Conservation (phyloP, 2,797 vertebrate species). For the Sphenopsis melanotis region DNA sequence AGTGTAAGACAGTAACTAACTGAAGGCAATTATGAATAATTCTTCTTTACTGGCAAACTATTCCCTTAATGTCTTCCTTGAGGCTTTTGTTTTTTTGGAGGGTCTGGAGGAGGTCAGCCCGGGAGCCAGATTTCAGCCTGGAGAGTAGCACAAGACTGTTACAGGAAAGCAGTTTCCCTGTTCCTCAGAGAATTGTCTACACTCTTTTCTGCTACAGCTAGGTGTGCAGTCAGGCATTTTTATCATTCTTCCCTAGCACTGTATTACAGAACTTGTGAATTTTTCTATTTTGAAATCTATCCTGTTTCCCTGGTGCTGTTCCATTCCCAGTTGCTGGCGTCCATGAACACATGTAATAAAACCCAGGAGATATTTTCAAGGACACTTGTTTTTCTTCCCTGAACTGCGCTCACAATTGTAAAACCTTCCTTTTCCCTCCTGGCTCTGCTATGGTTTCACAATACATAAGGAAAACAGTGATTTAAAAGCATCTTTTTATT, state of each 20-base stretch:
- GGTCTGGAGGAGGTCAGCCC: background rate
- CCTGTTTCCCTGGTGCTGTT: background rate
- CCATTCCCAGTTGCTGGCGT: slow-evolving; percentile 3
- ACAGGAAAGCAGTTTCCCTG: background rate
- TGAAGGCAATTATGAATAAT: background rate
- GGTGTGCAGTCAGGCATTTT: slow-evolving; percentile 17
- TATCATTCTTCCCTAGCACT: background rate
- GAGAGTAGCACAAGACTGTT: background rate
- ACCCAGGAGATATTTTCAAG: slow-evolving; percentile 42
- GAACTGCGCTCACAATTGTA: background rate
- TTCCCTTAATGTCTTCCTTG: background rate
- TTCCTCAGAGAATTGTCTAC: background rate
- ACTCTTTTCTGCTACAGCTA: slow-evolving; percentile 15
- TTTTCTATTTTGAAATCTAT: background rate
- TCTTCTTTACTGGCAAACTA: background rate
- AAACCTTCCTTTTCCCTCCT: slow-evolving; percentile 31
- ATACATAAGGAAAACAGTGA: background rate
- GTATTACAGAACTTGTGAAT: background rate
- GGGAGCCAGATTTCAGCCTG: background rate
- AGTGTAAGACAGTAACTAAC: background rate
- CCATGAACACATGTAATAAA: background rate
- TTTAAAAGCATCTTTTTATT: slow-evolving; percentile 9
- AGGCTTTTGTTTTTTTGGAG: background rate
- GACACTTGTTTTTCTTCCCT: slow-evolving; percentile 1
- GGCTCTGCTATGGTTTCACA: background rate